Conservation (phyloP, 1,140 invertebrate genomes). For the Drosophila kanapiae region DNA sequence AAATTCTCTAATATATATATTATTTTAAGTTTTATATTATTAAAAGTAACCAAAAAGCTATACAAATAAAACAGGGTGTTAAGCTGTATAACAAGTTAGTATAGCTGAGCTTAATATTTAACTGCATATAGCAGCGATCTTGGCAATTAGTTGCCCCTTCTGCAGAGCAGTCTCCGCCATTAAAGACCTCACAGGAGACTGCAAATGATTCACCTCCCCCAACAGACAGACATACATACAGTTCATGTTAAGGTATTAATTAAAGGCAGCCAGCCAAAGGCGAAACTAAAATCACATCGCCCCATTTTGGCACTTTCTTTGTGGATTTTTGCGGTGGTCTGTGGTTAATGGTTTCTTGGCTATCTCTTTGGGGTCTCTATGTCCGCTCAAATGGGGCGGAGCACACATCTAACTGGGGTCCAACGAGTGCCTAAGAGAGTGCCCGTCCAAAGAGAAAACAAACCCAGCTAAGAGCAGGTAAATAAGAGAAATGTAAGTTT, state of each 20-base stretch:
- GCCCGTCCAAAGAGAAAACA: conserved; percentile 5
- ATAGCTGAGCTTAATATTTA: not conserved
- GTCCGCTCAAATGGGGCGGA: conserved; percentile 54
- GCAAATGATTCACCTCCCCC: conserved; percentile 8
- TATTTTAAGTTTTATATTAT: too few relatives aligned
- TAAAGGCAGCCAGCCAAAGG: conserved; percentile 11
- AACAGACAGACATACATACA: not conserved
- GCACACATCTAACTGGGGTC: conserved; percentile 43
- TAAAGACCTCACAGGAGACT: conserved; percentile 13
- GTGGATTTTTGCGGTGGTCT: conserved; percentile 18
- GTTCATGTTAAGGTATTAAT: conserved; percentile 11
- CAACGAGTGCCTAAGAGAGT: conserved; percentile 42
- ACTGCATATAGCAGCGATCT: not conserved
- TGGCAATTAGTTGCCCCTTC: not conserved
- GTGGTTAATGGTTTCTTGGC: conserved; percentile 17
- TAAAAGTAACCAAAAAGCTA: too few relatives aligned
- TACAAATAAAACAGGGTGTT: not conserved
- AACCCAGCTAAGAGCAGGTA: conserved; percentile 36
- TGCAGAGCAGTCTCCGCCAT: not conserved
- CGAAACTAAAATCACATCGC: conserved; percentile 44
- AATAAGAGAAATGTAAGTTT: not conserved
- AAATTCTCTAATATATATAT: too few relatives aligned
- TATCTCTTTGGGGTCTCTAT: conserved; percentile 7
- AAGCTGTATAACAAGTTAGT: not conserved
- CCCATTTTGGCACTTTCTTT: conserved; percentile 39